Evolutionary conservation across 2,797 vertebrate species (phyloP), one percentile per base, ranked within the genome.

Genomic region (Leptodactylus fallax): DNA sequence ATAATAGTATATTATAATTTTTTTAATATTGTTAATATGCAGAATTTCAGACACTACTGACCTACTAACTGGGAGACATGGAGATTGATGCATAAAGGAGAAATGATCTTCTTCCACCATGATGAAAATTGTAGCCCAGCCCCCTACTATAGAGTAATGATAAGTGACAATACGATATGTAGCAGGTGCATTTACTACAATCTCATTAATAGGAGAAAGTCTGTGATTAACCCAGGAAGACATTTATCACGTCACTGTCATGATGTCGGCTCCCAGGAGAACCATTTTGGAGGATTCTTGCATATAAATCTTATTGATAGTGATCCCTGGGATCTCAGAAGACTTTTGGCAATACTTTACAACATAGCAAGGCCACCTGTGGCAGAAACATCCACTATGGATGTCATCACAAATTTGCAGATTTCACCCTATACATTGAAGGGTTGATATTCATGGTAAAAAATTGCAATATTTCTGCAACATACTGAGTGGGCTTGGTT

Each of bases 221-320:
- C 23, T 21, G 76, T 71, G 53, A 82, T 82, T 82, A 51, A 69
- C 53, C 25, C 67, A 27, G 5, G 45, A 47, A 69, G 67, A 82
- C 49, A 72, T 23, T 61, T 47, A 60, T 61, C 25, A 55, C 76
- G 71, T 65, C 72, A 78, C 8, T 51, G 21, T 65, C 14, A 63
- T 63, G 56, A 63, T 65, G n/a, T 16, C 45, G 13, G 13, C 58
- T 85, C 71, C 53, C 72, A 11, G 36, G 71, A 60, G 72, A 6
- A 49, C 14, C n/a, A 78, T 85, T 69, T 77, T 12, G 58, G n/a
- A 78, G n/a, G 36, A 61, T n/a, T 78, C 47, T 53, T 65, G 45
- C 72, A 77, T 85, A 21, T 85, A 53, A 85, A 76, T 76, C 55
- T 61, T 76, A 61, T n/a, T 65, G 51, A 55, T 51, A 76, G 60